These are phyloP conservation scores for Coryphaenoides rupestris DNA, from an alignment of 2,113 vertebrate species.

Conservation along the genomic window DNA sequence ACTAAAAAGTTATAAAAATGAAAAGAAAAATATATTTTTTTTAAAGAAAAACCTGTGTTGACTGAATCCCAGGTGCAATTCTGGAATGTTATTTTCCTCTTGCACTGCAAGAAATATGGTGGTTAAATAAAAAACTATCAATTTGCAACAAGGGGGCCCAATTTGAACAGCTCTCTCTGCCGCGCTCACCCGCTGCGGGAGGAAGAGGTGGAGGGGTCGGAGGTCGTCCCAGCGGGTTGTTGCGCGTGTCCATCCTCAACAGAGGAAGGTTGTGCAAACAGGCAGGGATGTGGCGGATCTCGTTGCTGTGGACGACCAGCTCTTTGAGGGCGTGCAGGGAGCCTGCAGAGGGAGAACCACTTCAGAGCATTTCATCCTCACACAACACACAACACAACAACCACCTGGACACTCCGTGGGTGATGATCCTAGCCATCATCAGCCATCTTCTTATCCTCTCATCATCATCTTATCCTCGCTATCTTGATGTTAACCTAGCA, in stretches of 20 bases:
- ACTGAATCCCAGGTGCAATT: slow-evolving; percentile 66
- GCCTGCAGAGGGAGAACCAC: slow-evolving; percentile 48
- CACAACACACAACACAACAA: neutral
- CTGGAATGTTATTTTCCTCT: slow-evolving; percentile 46
- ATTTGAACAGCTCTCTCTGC: slow-evolving; percentile 8
- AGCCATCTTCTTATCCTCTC: no score
- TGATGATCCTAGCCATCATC: no score
- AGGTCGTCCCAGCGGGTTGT: slow-evolving; percentile 70
- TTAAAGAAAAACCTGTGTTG: slow-evolving; percentile 62
- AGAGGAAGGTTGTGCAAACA: slow-evolving; percentile 58
- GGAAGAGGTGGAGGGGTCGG: slow-evolving; percentile 60
- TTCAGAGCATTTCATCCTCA: no score
- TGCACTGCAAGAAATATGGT: slow-evolving; percentile 36
- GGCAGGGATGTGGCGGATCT: slow-evolving; percentile 59
- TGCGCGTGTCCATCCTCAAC: slow-evolving; percentile 67
- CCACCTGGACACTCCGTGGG: no score
- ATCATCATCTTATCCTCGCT: no score
- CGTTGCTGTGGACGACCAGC: slow-evolving; percentile 69
- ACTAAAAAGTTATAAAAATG: neutral
- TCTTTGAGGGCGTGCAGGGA: slow-evolving; percentile 66
- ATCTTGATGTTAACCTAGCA: no score
- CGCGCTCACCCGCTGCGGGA: slow-evolving; percentile 55
- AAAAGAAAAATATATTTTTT: neutral
- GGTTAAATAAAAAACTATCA: neutral
- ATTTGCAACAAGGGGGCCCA: neutral